Base-by-base conservation (phyloP, 2,797 vertebrate genomes). In the Halcyon smyrnensis region DNA sequence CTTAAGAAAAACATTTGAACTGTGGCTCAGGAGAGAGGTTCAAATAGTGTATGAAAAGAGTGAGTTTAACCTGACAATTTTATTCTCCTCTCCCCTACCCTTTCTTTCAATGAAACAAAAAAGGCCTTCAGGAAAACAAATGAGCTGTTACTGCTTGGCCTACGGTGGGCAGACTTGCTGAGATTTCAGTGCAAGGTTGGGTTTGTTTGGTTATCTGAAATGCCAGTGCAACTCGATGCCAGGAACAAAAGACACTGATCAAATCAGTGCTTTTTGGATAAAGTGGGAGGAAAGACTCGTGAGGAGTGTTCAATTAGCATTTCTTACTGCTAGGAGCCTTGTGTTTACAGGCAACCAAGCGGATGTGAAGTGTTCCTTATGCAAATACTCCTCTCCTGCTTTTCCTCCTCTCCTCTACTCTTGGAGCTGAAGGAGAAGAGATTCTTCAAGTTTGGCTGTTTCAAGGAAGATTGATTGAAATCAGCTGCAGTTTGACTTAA, bases 401-500 rank as follows among this genome's bases (percentile, higher is more conserved):
- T 97, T 97, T 96, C 93, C 96, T 97, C 90, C 91, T 93, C 71
- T 88, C 81, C 71, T 96, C 87, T 84, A 41, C 94, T 87, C 87
- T 94, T 95, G 8, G 60, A 94, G 86, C 94, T 88, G 95, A 91
- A 96, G 96, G 91, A 96, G 96, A 87, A 96, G 89, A 96, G 96
- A 96, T 90, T 94, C 97, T 97, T 97, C 95, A 93, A 94, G 96
- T 97, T 95, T 68, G 95, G 93, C 97, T 84, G 96, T 96, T 98
- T 97, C 96, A 97, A 96, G 97, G 96, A 97, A 98, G 97, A 98
- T 96, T 98, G 98, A 98, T 98, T 97, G 97, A 97, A 98, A 96
- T 98, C 98, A 97, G 97, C 98, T 98, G 97, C 97, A 79, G 97
- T 97, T 95, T 90, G 95, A 88, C 96, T 97, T 98, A 98, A 98